Base-by-base conservation (phyloP, 2,113 vertebrate genomes). In the Chaenogobius annularis region DNA sequence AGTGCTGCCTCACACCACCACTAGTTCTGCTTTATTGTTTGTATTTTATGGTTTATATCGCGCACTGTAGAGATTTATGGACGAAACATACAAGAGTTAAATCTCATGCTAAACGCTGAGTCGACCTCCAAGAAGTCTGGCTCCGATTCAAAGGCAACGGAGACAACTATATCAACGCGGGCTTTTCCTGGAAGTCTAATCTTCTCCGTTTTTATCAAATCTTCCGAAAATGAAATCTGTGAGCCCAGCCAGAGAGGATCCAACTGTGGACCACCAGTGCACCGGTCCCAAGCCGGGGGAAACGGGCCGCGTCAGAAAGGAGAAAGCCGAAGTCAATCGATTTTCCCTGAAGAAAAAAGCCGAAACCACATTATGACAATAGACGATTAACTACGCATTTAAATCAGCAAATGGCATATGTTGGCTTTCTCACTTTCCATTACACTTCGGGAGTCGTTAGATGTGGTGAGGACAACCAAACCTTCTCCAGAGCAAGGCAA, bases 11-110 rank as follows among this genome's bases (percentile, higher is more conserved):
- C 77, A 1, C 13, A 48, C 67, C 63, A 56, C 44, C 31, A 81
- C 20, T 26, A 69, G 15, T 52, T 69, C 68, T 20, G 20, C 6
- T 66, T 66, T 66, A 23, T 44, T 56, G 48, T 31, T 52, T 69
- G 66, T 20, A 13, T 1, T 66, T 66, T 66, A 23, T 44, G 48
- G 48, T 68, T 68, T 69, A 66, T 35, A 43, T 35, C 40, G 20
- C 13, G 68, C 47, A 48, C 22, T 40, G 79, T 71, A 20, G 58
- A 56, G 54, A 71, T 62, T 26, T 75, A 72, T 77, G 72, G 77
- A 84, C 15, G 10, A 40, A n/a, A n/a, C 35, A 43, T n/a, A 63
- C 61, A 6, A 63, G 15, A 15, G 58, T 61, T 61, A 61, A 61
- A 35, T 9, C 58, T 35, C 58, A 35, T 15, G 58, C 58, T 26